Evolutionary conservation across 1,140 invertebrate genomes (phyloP).

Genomic region (Dysdera silvatica): DNA sequence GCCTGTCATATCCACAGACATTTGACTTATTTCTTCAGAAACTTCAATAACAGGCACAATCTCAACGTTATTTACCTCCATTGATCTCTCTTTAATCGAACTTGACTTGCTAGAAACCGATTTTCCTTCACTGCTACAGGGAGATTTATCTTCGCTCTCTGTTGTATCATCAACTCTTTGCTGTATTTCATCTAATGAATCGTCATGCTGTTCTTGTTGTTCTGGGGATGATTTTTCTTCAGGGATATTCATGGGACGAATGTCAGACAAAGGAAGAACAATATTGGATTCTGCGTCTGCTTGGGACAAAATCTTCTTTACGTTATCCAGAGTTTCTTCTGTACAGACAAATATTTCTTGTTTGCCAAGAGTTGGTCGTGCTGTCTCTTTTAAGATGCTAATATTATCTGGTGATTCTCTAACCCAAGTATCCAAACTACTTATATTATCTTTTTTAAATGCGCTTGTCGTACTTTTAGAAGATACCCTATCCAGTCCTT

Average conservation of each 20-base stretch:
- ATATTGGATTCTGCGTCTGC: constrained; percentile 25
- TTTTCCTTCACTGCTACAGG: constrained; percentile 17
- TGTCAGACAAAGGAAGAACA: too few relatives aligned
- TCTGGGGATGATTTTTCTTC: neutral
- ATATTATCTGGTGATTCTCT: constrained; percentile 25
- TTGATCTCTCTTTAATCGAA: constrained; percentile 12
- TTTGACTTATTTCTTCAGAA: constrained; percentile 12
- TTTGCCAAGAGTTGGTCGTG: constrained; percentile 21
- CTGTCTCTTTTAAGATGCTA: constrained; percentile 13
- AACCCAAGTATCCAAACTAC: constrained; percentile 13
- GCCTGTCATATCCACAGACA: constrained; percentile 11
- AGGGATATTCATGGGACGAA: neutral
- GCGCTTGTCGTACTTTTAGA: constrained; percentile 13
- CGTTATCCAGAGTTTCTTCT: constrained; percentile 21
- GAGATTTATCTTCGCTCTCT: neutral
- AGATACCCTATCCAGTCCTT: too few relatives aligned
- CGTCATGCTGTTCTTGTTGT: neutral
- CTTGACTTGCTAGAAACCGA: constrained; percentile 15
- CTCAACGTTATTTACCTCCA: constrained; percentile 22
- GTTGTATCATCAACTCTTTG: too few relatives aligned
- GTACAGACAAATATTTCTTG: constrained; percentile 27
- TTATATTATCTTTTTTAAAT: constrained; percentile 13
- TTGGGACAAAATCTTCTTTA: constrained; percentile 18
- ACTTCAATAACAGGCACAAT: constrained; percentile 21
- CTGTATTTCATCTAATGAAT: too few relatives aligned